Conservation (phyloP, 2,888 invertebrate genomes). For the Malthinus flaveolus region DNA sequence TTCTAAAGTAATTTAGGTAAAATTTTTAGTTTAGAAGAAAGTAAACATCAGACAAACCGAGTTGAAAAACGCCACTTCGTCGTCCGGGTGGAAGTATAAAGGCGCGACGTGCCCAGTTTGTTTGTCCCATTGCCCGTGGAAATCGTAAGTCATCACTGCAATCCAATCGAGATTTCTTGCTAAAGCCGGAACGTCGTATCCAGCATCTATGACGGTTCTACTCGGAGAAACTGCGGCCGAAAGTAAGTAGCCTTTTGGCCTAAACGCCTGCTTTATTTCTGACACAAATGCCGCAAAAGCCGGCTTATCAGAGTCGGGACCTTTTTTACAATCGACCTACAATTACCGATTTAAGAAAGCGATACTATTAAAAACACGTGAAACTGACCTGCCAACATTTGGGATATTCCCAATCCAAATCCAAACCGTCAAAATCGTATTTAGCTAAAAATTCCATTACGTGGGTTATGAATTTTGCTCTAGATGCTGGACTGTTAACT, state of each 20-base stretch:
- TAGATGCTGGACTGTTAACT: conserved; percentile 74
- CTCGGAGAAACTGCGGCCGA: conserved; percentile 88
- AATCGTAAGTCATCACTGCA: conserved; percentile 91
- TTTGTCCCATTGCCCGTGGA: conserved; percentile 91
- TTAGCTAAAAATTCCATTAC: conserved; percentile 76
- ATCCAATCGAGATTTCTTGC: conserved; percentile 84
- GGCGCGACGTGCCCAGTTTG: conserved; percentile 90
- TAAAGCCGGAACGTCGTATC: conserved; percentile 77
- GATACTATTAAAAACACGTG: neutral
- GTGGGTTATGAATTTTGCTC: conserved; percentile 74
- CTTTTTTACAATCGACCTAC: conserved; percentile 82
- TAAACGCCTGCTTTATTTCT: conserved; percentile 65
- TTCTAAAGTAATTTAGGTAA: conserved; percentile 60
- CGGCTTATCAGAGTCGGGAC: conserved; percentile 80
- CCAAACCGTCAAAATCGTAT: conserved; percentile 89
- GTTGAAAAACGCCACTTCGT: conserved; percentile 81
- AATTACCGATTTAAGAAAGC: neutral
- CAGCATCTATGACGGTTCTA: conserved; percentile 84
- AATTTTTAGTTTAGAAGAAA: neutral
- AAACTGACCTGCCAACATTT: conserved; percentile 76
- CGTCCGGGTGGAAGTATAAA: conserved; percentile 78
- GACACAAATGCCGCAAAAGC: conserved; percentile 74
- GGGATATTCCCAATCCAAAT: conserved; percentile 94
- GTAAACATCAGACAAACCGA: conserved; percentile 60
- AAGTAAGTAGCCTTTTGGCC: conserved; percentile 61